These are phyloP conservation scores for Cichladusa arquata DNA, from an alignment of 2,113 vertebrate genomes.

Conservation along the genomic window DNA sequence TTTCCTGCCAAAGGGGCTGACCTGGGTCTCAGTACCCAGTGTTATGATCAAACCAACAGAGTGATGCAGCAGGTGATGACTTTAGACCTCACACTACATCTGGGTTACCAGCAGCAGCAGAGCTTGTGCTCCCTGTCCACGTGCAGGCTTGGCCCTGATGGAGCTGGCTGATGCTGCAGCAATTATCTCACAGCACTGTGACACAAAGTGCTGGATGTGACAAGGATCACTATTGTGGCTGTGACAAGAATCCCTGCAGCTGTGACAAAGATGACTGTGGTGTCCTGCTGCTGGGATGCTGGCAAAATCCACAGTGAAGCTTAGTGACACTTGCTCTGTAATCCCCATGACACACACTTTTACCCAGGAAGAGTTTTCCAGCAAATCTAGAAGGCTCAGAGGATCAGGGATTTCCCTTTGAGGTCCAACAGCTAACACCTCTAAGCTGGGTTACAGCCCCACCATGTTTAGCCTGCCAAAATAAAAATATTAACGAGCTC, in stretches of 20 bases:
- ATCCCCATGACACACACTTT: not conserved
- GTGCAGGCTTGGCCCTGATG: not conserved
- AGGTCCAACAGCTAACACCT: not conserved
- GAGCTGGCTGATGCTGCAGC: not conserved
- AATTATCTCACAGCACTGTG: not conserved
- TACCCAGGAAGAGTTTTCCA: not conserved
- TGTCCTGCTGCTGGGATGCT: not conserved
- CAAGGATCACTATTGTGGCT: not conserved
- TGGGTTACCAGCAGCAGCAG: not conserved
- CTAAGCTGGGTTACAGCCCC: not conserved
- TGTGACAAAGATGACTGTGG: not conserved
- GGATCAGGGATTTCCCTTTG: not conserved
- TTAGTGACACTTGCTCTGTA: not conserved
- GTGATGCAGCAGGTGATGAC: not conserved
- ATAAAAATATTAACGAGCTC: not conserved
- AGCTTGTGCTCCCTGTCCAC: not conserved
- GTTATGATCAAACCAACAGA: accelerated
- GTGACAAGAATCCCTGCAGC: not conserved
- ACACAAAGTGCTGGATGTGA: not conserved
- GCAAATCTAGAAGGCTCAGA: not conserved
- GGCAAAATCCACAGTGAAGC: not conserved
- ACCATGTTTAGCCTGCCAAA: not conserved
- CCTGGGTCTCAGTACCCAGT: accelerated
- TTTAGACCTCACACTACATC: accelerated
- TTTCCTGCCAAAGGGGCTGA: accelerated